Evolutionary conservation across 64 coral and sea anemone species (phyloP), one percentile per base, ranked within the genome.

Genomic region (Cladopsammia gracilis): DNA sequence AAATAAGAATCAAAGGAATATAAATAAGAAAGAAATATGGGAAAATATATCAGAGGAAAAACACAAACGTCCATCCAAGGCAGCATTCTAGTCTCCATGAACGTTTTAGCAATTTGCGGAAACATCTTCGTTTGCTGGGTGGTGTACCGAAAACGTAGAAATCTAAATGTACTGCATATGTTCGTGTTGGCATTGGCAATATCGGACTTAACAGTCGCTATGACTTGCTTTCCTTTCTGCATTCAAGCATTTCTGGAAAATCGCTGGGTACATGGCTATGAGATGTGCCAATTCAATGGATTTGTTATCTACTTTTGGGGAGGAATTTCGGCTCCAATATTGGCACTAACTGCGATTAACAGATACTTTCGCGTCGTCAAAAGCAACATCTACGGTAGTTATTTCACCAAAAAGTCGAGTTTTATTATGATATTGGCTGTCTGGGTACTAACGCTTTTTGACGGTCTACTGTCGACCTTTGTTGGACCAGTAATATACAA

Each of bases 321-420:
- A 0, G 85, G 85, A 70, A 47, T 88, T 5, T 88, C 92, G 18
- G 60, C 81, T 20, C 79, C 77, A 11, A 47, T 75, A 18, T 76
- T 93, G 15, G 86, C 92, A 48, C n/a, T 93, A 26, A 93, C 92
- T 5, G 91, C 83, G 4, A 25, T 87, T 6, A 87, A 93, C 26
- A 71, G 91, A 5, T 93, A 69, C n/a, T 86, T 81, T 46, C 70
- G 75, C 3, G 71, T 93, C 13, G 91, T 93, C 3, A 93, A 77
- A 77, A 71, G 73, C 5, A 62, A 60, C 0, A 87, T 76, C 23
- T 87, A 87, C 59, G 25, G 25, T 5, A 79, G 66, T 3, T 77
- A 68, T n/a, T 87, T 93, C 62, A 77, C 91, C 5, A 78, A 67
- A 25, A 75, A 64, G 26, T 78, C 62, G 20, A 93, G 71, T 16